phyloP scores from a whole-genome alignment of 2,797 vertebrate genomes.

The Sphaeramia orbicularis region DNA sequence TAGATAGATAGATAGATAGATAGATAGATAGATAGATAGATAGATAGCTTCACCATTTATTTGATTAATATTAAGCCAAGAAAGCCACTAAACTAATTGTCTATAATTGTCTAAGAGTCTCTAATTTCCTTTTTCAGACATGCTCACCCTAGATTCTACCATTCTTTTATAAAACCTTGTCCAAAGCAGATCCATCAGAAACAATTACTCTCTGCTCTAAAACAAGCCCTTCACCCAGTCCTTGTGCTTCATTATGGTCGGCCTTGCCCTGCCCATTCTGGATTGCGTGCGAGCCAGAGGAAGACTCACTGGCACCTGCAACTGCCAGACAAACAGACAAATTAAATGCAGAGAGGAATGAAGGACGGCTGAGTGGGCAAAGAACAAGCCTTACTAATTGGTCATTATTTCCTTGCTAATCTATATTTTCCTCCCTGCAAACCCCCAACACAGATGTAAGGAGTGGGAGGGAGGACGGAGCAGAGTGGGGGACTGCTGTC shows the following conservation, averaged over 20 bases:
- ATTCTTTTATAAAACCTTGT: too few relatives aligned
- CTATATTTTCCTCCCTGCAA: slow-evolving; percentile 63
- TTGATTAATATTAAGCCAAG: too few relatives aligned
- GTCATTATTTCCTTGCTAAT: slow-evolving; percentile 71
- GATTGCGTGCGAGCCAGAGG: slow-evolving; percentile 62
- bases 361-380: slow-evolving; percentile 60
- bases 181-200: too few relatives aligned
- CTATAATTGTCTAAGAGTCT: too few relatives aligned
- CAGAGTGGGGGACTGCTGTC: slow-evolving; percentile 22
- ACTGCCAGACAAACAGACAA: slow-evolving; percentile 68
- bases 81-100: too few relatives aligned
- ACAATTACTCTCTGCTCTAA: too few relatives aligned
- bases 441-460: slow-evolving; percentile 69
- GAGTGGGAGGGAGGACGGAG: slow-evolving; percentile 36
- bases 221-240: background rate
- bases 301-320: slow-evolving; percentile 69
- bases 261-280: slow-evolving; percentile 42
- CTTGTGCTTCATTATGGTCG: slow-evolving; percentile 28
- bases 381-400: slow-evolving; percentile 73
- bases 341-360: slow-evolving; percentile 55
- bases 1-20: too few relatives aligned
- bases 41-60: too few relatives aligned
- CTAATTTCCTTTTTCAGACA: too few relatives aligned
- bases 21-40: too few relatives aligned
- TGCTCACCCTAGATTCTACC: too few relatives aligned